phyloP scores from a whole-genome alignment of 2,888 invertebrate genomes.

The Azorinus chamasolen region DNA sequence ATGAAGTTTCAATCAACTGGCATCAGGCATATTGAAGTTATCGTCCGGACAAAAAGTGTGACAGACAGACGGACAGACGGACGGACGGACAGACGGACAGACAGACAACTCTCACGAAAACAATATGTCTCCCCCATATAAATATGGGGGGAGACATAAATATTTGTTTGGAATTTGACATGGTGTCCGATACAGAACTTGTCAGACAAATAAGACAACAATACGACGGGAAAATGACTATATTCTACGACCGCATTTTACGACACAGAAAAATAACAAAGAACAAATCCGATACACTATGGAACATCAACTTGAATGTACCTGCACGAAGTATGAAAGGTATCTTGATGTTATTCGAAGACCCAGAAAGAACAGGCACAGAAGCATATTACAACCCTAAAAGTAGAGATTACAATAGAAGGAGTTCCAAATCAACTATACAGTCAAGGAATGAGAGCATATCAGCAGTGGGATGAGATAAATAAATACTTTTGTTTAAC shows the following conservation, averaged over 20 bases:
- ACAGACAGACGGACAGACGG: too few species aligned
- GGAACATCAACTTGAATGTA: conserved; percentile 62
- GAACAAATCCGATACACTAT: conserved; percentile 57
- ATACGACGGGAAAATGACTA: conserved; percentile 24
- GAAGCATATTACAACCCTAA: conserved; percentile 54
- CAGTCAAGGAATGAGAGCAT: conserved; percentile 56
- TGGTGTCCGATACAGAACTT: conserved; percentile 46
- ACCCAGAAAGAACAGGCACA: conserved; percentile 22
- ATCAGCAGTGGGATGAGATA: conserved; percentile 65
- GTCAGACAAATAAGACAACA: conserved; percentile 49
- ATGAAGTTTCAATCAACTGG: too few species aligned
- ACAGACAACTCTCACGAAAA: too few species aligned
- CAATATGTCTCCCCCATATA: too few species aligned
- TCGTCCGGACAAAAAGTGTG: too few species aligned
- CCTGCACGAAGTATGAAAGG: conserved; percentile 62
- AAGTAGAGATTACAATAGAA: conserved; percentile 60
- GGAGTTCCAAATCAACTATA: conserved; percentile 65
- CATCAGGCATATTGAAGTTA: too few species aligned
- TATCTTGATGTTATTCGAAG: conserved; percentile 60
- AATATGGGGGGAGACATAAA: too few species aligned
- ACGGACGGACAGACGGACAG: too few species aligned
- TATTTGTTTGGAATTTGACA: conserved; percentile 62
- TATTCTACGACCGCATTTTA: conserved; percentile 58
- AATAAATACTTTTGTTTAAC: conserved; percentile 39
- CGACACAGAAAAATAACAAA: conserved; percentile 47